Conservation (phyloP, 2,113 vertebrate genomes). For the Galbula dea region DNA sequence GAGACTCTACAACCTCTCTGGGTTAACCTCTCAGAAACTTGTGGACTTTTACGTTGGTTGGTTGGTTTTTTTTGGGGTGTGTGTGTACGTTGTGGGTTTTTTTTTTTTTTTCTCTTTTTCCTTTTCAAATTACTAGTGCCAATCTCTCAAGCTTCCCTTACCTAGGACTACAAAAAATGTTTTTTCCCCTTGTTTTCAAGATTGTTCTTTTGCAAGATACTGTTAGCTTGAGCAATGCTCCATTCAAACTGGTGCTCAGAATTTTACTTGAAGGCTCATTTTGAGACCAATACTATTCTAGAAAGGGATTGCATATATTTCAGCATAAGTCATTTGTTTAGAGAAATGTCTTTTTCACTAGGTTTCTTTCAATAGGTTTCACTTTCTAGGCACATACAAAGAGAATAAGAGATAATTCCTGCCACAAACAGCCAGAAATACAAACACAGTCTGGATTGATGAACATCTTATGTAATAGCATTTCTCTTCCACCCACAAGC, state of each 20-base stretch:
- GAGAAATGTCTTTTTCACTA: neutral
- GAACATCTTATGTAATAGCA: neutral
- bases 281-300: neutral
- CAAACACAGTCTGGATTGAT: neutral
- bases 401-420: neutral
- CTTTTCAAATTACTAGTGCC: neutral
- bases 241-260: neutral
- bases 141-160: neutral
- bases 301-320: neutral
- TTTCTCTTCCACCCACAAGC: neutral
- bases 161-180: neutral
- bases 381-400: neutral
- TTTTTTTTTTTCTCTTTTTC: neutral
- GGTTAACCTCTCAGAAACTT: no score
- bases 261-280: neutral
- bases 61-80: no score
- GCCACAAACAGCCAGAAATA: neutral
- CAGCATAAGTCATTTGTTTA: neutral
- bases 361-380: neutral
- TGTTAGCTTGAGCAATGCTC: neutral
- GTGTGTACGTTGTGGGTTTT: neutral
- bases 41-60: neutral
- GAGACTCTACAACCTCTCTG: no score
- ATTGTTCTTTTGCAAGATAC: neutral
- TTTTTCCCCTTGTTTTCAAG: conserved; percentile 12